A percentile compares a stretch with the other conserved stretches of the same genome.
Evolutionary conservation across 2,113 vertebrate genomes (phyloP).

Genomic region (Sphaerodactylus townsendi): DNA sequence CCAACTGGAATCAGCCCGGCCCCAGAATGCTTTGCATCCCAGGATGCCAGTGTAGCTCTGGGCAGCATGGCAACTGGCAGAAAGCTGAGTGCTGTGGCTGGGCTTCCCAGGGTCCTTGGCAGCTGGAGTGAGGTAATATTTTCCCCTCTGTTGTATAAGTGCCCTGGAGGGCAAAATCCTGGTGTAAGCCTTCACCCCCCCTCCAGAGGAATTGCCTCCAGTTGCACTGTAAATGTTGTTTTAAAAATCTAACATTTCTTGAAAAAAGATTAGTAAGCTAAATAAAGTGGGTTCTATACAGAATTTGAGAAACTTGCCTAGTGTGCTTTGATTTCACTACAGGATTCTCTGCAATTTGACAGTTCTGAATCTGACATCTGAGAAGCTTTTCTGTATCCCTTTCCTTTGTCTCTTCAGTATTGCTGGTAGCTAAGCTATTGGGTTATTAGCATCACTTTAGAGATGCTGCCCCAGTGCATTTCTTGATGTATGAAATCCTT

Average conservation of each 20-base stretch:
- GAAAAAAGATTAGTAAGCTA: not conserved
- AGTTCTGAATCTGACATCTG: not conserved
- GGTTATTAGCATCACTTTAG: not conserved
- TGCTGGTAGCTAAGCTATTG: not conserved
- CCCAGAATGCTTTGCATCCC: too few species aligned
- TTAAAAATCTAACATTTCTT: not conserved
- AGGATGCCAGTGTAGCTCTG: too few species aligned
- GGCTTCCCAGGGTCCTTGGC: too few species aligned
- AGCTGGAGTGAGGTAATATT: too few species aligned
- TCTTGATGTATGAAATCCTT: conserved; percentile 12
- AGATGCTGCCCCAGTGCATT: not conserved
- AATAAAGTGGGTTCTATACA: not conserved
- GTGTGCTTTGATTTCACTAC: not conserved
- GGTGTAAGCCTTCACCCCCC: too few species aligned
- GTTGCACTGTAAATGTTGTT: not conserved
- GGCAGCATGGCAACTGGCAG: too few species aligned
- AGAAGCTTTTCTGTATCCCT: conserved; percentile 10
- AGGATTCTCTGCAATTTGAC: not conserved
- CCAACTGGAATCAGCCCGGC: too few species aligned
- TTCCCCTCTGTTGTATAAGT: too few species aligned
- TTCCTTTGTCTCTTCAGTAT: not conserved
- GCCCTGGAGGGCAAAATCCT: too few species aligned
- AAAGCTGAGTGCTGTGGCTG: too few species aligned
- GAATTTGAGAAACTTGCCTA: not conserved
- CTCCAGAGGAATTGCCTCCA: too few species aligned